Base-by-base conservation (phyloP, 2,113 vertebrate genomes). In the Percopsis transmontana region DNA sequence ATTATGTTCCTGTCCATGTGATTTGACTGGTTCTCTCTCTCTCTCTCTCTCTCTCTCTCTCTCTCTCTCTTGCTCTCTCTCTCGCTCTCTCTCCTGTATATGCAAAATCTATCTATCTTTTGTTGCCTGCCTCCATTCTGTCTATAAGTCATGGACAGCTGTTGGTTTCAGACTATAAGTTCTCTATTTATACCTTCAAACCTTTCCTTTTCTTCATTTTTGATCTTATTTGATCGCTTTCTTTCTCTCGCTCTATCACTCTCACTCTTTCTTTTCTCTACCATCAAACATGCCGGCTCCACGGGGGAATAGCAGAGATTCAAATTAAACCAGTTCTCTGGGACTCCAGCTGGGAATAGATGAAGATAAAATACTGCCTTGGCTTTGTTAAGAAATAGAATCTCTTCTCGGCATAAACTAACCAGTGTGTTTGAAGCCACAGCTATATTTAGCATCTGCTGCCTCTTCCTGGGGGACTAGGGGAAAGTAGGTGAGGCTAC, bases 371-470 rank as follows among this genome's bases (percentile, higher is more conserved):
- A 74, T 73, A 78, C 78, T 70, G 64, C 76, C 73, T 84, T 74
- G 76, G 69, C 75, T 85, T 86, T 86, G 83, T 82, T 85, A 85
- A 78, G 77, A 72, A 91, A 88, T 86, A 87, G 82, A 81, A 77
- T 62, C 72, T 73, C 16, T 38, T 62, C 48, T 66, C 18, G 16
- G 71, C 77, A 89, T 83, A 84, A 84, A 57, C 50, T 21, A 83
- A 81, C 61, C 72, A 71, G 72, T 68, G 74, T 83, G 58, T 85
- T 85, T 84, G 74, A 89, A 87, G 79, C 83, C 53, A 0, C 9
- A 58, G 74, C 73, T 91, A 90, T 90, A 88, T 91, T 87, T 91
- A 90, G 89, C 63, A 52, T 57, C 70, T 14, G 1, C 68, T 84
- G 83, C 71, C 62, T 73, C 58, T 74, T 67, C 79, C 68, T 51